Base-by-base conservation (phyloP, 2,888 invertebrate genomes). In the Lypha dubia region DNA sequence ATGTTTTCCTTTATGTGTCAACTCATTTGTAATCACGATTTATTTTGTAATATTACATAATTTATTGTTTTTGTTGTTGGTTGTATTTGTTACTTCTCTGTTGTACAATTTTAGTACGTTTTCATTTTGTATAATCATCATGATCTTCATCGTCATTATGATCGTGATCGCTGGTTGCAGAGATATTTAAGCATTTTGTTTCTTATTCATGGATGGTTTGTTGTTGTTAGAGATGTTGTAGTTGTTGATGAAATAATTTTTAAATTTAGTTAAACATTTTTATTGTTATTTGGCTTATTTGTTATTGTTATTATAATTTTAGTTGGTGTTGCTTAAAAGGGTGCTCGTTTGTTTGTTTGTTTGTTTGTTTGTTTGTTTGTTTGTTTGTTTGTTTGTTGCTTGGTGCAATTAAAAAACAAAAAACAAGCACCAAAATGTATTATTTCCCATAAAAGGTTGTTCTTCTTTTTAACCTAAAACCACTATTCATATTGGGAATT, bases 31-130 rank as follows among this genome's bases (percentile, higher is more conserved):
- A 76, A 80, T 73, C 84, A 84, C 84, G 84, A 77, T 80, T 84
- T 77, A 38, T 77, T 80, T 73, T 80, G 80, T 77, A 84, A 84
- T 73, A 15, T 84, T 84, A 71, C 75, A 84, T 84, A 79, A 84
- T 74, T 71, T 67, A 58, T 74, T 58, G 20, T 58, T 32, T 6
- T 60, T 67, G 24, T 56, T 8, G 28, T n/a, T 24, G 13, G 24
- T 63, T 62, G 20, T 73, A 38, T 51, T 44, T 58, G 4, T 22
- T 63, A 22, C 28, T 76, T 28, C 38, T 53, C 41, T 24, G n/a
- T n/a, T n/a, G n/a, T 68, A 49, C 65, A 58, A 24, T 81, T 81
- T 68, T 32, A 53, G 32, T 73, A 67, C 38, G 38, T 60, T 83
- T 73, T 46, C 35, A 60, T 80, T 80, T 76, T 79, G n/a, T 70